phyloP scores from a whole-genome alignment of 2,888 invertebrate genomes.

The Acrobasis suavella region DNA sequence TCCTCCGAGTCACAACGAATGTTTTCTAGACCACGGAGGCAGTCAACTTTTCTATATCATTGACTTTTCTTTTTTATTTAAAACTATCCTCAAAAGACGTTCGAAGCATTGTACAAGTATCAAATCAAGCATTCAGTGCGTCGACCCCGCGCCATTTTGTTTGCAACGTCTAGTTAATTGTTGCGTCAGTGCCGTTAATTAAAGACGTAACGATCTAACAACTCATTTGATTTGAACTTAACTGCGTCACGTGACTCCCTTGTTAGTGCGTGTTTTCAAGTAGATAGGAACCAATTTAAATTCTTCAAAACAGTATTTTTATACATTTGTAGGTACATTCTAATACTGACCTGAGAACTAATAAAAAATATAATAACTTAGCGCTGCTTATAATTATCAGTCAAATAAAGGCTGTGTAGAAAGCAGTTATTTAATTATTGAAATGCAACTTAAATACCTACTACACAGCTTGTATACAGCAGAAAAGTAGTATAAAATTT shows the following conservation, averaged over 20 bases:
- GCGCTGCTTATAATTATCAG: no score
- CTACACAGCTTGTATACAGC: no score
- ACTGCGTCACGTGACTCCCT: constrained; percentile 5
- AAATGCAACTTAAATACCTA: no score
- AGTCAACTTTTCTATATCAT: no score
- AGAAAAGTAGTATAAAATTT: no score
- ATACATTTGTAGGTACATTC: no score
- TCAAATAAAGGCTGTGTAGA: no score
- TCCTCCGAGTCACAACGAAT: no score
- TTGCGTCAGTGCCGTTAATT: constrained; percentile 11
- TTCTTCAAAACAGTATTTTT: background rate
- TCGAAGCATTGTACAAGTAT: constrained; percentile 10
- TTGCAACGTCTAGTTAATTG: constrained; percentile 29
- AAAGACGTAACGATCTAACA: constrained; percentile 17
- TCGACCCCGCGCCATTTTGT: constrained; percentile 38
- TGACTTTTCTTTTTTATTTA: background rate
- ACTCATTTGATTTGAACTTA: constrained; percentile 6
- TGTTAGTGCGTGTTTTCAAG: background rate
- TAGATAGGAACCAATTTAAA: background rate
- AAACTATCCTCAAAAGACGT: background rate
- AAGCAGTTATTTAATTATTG: no score
- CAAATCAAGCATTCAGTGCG: background rate
- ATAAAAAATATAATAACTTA: no score
- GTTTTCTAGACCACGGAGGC: no score
- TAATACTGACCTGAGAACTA: no score